phyloP scores from a whole-genome alignment of 1,140 invertebrate species.

The Eumeta japonica region DNA sequence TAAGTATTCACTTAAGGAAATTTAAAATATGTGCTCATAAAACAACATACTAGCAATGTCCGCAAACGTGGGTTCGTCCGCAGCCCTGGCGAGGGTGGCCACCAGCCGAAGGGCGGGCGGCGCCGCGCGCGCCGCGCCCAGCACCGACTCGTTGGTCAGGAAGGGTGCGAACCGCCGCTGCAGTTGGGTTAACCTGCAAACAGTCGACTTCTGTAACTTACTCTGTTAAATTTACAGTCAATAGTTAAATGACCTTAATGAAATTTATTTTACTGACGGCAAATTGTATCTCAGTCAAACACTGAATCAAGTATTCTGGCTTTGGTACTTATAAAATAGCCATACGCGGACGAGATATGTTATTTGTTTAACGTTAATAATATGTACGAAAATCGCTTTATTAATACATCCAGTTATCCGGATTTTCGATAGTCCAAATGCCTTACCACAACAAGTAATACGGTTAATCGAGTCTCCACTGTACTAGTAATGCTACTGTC shows the following conservation, averaged over 20 bases:
- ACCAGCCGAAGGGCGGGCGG: conserved; percentile 62
- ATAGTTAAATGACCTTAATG: not conserved
- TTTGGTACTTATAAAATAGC: no score
- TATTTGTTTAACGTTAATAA: no score
- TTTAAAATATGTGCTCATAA: conserved; percentile 1
- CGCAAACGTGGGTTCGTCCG: conserved; percentile 61
- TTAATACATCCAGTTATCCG: no score
- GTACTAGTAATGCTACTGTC: no score
- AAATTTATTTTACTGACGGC: not conserved
- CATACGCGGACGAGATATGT: no score
- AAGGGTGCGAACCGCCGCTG: conserved; percentile 30
- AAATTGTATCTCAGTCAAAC: not conserved
- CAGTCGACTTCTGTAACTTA: no score
- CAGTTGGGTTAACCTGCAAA: conserved; percentile 35
- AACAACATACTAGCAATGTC: conserved; percentile 54
- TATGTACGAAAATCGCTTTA: no score
- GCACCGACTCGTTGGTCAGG: conserved; percentile 29
- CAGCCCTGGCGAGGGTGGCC: conserved; percentile 59
- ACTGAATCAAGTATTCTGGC: conserved; percentile 1
- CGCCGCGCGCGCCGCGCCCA: conserved; percentile 53
- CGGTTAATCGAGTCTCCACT: no score
- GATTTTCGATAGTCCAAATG: no score
- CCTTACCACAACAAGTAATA: no score
- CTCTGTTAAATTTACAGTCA: no score
- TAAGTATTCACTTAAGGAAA: not conserved